phyloP scores from a whole-genome alignment of 2,113 vertebrate species.

The Prunella himalayana region DNA sequence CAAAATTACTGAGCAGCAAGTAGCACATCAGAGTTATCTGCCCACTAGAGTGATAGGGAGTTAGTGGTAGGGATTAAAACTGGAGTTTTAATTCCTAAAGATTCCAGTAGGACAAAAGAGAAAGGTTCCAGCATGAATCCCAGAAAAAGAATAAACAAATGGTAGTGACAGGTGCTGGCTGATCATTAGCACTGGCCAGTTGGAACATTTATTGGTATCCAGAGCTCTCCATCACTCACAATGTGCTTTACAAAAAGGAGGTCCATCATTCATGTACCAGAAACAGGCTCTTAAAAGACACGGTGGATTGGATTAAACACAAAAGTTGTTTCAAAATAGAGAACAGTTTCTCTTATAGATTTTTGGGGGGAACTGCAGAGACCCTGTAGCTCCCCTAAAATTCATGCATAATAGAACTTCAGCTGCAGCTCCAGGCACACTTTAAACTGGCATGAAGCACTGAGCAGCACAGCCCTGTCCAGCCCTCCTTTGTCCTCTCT shows the following conservation, averaged over 20 bases:
- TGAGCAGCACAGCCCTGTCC: background rate
- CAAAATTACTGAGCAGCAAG: slow-evolving; percentile 32
- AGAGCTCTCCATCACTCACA: background rate
- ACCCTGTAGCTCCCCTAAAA: background rate
- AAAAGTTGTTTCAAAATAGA: background rate
- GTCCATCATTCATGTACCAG: background rate
- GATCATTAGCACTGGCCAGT: slow-evolving; percentile 9
- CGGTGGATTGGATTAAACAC: background rate
- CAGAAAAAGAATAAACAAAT: slow-evolving; percentile 20
- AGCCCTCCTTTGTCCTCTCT: background rate
- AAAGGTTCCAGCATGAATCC: background rate
- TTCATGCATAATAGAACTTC: background rate
- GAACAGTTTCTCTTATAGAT: background rate
- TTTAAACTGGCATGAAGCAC: background rate
- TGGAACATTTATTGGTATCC: slow-evolving; percentile 3
- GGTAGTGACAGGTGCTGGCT: background rate
- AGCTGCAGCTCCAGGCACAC: background rate
- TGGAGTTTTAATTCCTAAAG: background rate
- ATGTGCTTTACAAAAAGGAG: background rate
- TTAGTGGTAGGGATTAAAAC: too few relatives aligned
- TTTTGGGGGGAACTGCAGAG: background rate
- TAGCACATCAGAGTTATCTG: background rate
- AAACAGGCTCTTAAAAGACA: background rate
- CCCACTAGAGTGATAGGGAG: background rate
- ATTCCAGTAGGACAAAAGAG: background rate